Evolutionary conservation across 2,888 invertebrate species (phyloP), one percentile per base, ranked within the genome.

Genomic region (Tachina fera): DNA sequence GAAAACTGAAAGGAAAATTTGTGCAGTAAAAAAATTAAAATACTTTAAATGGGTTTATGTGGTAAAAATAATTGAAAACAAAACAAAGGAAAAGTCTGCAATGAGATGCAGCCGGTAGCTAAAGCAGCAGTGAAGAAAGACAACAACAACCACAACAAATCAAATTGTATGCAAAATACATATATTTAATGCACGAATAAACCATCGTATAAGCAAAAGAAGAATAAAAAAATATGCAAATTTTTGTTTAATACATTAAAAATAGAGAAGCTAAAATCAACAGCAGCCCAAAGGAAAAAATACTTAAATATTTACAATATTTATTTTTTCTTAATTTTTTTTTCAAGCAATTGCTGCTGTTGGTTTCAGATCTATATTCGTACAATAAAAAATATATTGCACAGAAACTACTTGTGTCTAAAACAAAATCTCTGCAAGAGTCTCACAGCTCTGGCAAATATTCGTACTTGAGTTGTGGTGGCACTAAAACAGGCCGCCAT

Each of bases 101-200:
- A 47, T 14, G 43, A 41, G 72, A 61, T 61, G 45, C 22, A 67
- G 71, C 1, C 47, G 63, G 71, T 60, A 77, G 71, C 76, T 47
- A 16, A 22, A 74, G 65, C 70, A 58, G 56, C 71, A 67, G 49
- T 51, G 41, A 39, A 63, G 74, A 49, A 43, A 53, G 16, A 39
- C 16, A 16, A 8, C 71, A 75, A 31, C 19, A 39, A 22, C 22
- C 47, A 47, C 45, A 71, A 65, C n/a, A 16, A 67, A 79, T 53
- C 13, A 72, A 82, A 79, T 67, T 79, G 51, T 80, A 83, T 86
- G 84, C 79, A 87, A 86, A 87, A 87, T 87, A 77, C 81, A 82
- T 87, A 77, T 83, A 82, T 87, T 88, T 83, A 89, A 87, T 88
- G 88, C 88, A 88, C 88, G 87, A 88, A 87, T 85, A 87, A 84